Base-by-base conservation (phyloP, 1,140 invertebrate species). In the Microplitis mediator region DNA sequence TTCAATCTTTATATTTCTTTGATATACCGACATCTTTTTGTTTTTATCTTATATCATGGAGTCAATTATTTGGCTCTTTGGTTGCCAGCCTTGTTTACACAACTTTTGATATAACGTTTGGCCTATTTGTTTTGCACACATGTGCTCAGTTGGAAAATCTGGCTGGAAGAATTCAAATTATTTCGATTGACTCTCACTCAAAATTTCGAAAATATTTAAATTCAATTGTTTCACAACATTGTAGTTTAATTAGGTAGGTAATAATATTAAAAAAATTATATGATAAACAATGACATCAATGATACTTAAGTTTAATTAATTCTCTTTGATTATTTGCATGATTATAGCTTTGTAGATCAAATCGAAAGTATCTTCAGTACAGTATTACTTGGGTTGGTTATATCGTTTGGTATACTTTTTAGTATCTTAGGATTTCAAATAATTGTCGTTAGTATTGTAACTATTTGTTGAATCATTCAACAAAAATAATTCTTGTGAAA, bases 71-170 rank as follows among this genome's bases (percentile, higher is more conserved):
- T 11, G 56, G 23, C 8, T 58, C 51, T 31, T 45, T 50, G 3
- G 11, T 58, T 11, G 34, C 71, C 11, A 14, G 50, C 5, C n/a
- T 58, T 13, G 34, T 16, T 58, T 67, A 72, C 35, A 66, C 63
- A 11, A 56, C 50, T 34, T 13, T 67, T 14, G 71, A 66, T 14
- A 31, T 51, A 2, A 16, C 67, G 13, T 72, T 72, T 54, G 64
- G 62, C 2, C 23, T 58, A 39, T 13, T 72, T 13, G 63, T 66
- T 32, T 35, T 72, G 32, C 71, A 72, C 14, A n/a, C 16, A 13
- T 72, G 71, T 36, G 61, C 39, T 31, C 71, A 66, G 34, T 32
- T 72, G 8, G 63, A 72, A 66, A 72, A 65, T 65, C 71, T 72
- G 9, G 34, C 39, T 14, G 6, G 23, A 5, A 31, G 35, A 32